Evolutionary conservation across 2,888 invertebrate genomes (phyloP).

Genomic region (Agonopterix subpropinquella): DNA sequence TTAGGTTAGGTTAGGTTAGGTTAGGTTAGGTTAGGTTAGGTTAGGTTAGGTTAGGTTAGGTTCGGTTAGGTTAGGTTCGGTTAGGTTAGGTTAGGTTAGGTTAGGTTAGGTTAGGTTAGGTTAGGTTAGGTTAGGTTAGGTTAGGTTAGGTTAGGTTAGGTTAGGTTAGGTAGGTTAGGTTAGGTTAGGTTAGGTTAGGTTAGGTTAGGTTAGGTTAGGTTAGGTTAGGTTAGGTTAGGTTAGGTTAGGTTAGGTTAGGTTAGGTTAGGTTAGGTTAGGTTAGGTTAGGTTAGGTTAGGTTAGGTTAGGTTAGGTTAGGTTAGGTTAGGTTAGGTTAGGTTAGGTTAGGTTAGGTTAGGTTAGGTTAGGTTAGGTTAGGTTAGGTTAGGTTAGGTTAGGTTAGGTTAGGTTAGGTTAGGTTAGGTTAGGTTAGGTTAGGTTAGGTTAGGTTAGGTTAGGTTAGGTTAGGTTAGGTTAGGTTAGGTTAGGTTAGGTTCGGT

Average conservation of each 20-base stretch:
- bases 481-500: too few relatives aligned
- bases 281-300: slow-evolving; percentile 8
- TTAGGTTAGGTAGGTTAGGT: too few relatives aligned
- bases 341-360: slow-evolving; percentile 14
- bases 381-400: slow-evolving; percentile 12
- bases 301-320: slow-evolving; percentile 7
- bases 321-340: slow-evolving; percentile 10
- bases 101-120: slow-evolving; percentile 15
- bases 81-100: too few relatives aligned
- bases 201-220: slow-evolving; percentile 10
- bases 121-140: slow-evolving; percentile 7
- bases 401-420: slow-evolving; percentile 13
- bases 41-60: too few relatives aligned
- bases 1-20: slow-evolving; percentile 13
- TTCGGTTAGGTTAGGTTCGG: too few relatives aligned
- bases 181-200: slow-evolving; percentile 7
- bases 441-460: slow-evolving; percentile 16
- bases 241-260: slow-evolving; percentile 7
- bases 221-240: slow-evolving; percentile 10
- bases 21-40: slow-evolving; percentile 10
- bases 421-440: slow-evolving; percentile 16
- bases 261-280: slow-evolving; percentile 6
- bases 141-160: slow-evolving; percentile 9
- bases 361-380: slow-evolving; percentile 14
- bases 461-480: slow-evolving; percentile 16